Evolutionary conservation across 2,888 invertebrate species (phyloP), one percentile per base, ranked within the genome.

Genomic region (Dione juno): DNA sequence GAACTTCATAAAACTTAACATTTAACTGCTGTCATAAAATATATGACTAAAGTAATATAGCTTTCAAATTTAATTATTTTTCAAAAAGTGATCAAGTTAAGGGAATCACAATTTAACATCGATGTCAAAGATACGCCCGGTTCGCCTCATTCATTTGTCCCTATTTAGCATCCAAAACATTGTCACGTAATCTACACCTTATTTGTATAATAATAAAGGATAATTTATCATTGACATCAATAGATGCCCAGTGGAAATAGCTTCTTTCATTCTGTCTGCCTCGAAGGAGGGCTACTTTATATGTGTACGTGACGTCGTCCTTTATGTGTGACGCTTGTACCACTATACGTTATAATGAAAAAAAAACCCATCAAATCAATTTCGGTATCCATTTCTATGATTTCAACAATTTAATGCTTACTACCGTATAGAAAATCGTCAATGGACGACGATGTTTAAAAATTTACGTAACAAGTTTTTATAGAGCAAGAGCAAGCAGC

Each of bases 401-500:
- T 1, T 7, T 16, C n/a, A 11, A 8, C 19, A 19, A 28, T n/a
- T n/a, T 21, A 11, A 9, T 3, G 28, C 0, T 21, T 35, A 35
- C 40, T 41, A 5, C 16, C 14, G 9, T 10, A 57, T 16, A 65
- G 3, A 13, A 59, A 75, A 59, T 3, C 72, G 58, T 80, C 76
- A 77, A 82, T 87, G 84, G 73, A 81, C 35, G 8, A 21, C 43
- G 16, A n/a, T n/a, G 10, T 59, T 37, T 50, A 40, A 59, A 66
- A 58, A 69, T 45, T 61, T 21, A 45, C 69, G 53, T 68, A 45
- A 66, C 52, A 66, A n/a, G 45, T 66, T 59, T 64, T 68, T 54
- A 13, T 70, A 48, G 66, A n/a, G 69, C 58, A 53, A 66, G 66
- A 70, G 76, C 79, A 79, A 83, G 85, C 89, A 89, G 87, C 88